Base-by-base conservation (phyloP, 2,113 vertebrate species). In the Mohoua ochrocephala region DNA sequence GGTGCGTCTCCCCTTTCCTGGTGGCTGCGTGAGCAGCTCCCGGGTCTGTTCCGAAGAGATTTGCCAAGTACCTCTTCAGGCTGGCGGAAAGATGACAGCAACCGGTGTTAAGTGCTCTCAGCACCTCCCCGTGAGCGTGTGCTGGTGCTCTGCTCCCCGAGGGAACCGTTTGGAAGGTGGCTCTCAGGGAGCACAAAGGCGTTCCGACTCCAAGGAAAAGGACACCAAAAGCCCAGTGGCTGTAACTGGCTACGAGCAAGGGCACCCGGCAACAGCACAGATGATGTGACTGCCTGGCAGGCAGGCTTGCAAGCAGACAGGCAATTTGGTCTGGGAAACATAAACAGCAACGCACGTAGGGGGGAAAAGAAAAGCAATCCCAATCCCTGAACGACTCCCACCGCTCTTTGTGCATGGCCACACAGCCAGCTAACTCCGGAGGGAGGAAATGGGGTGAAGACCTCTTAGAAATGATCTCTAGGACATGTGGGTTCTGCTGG, bases 21-120 rank as follows among this genome's bases (percentile, higher is more conserved):
- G 54, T 3, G 2, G 83, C 77, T 31, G 18, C 1, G 13, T 6
- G 8, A 85, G 57, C 78, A 80, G 86, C 68, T 68, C 64, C 74
- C 8, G 0, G 77, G 44, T 45, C 63, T 35, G 41, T 70, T 78
- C 63, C 10, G 2, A 68, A 13, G 59, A 59, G 60, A 65, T 77
- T 71, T 35, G 37, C 90, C 39, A 56, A 97, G 94, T 37, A 95
- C 50, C 81, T 95, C 93, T 96, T 87, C 33, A 95, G 53, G 85
- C 47, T 49, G 78, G 56, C 5, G 1, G 83, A 18, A 91, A 92
- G 85, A 56, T 52, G 84, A 89, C 84, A 69, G 78, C 67, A 11
- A 71, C 26, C 1, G 1, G 69, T 44, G 59, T 49, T 44, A 81
- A 96, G 92, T 45, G 77, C 79, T 67, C 88, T 94, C 57, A 47